phyloP scores from a whole-genome alignment of 2,888 invertebrate genomes.

The Pherbina coryleti region DNA sequence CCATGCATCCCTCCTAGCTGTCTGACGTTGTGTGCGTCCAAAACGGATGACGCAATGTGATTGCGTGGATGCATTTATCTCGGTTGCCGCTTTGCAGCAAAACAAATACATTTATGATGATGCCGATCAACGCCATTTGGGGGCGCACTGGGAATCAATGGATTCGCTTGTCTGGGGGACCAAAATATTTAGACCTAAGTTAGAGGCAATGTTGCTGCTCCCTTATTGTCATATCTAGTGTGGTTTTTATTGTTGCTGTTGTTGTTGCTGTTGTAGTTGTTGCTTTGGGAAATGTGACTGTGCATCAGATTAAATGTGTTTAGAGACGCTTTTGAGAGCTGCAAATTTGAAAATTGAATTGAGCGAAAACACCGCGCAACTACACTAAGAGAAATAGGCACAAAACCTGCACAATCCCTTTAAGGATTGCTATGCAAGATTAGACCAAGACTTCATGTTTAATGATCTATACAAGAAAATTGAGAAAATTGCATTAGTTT shows the following conservation, averaged over 20 bases:
- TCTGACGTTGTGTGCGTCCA: background rate
- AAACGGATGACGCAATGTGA: background rate
- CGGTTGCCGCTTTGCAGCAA: conserved; percentile 10
- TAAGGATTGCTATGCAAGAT: too few relatives aligned
- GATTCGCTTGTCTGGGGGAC: background rate
- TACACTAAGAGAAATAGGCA: background rate
- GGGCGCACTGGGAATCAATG: background rate
- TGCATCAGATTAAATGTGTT: conserved; percentile 30
- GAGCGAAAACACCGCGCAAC: background rate
- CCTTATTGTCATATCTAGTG: background rate
- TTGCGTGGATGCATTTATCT: conserved; percentile 29
- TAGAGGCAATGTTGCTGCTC: background rate
- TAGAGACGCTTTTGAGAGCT: background rate
- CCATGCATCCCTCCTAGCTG: background rate
- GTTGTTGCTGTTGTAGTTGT: background rate
- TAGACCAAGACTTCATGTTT: too few relatives aligned
- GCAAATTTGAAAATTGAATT: conserved; percentile 29
- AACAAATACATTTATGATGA: conserved; percentile 32
- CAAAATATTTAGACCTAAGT: background rate
- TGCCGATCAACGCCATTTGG: conserved; percentile 16
- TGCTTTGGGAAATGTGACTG: background rate
- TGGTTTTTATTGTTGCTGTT: background rate
- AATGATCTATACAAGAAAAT: too few relatives aligned
- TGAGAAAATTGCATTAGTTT: too few relatives aligned
- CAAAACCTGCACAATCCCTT: too few relatives aligned